Evolutionary conservation across 2,888 invertebrate genomes (phyloP).

Genomic region (Aquatica leii): DNA sequence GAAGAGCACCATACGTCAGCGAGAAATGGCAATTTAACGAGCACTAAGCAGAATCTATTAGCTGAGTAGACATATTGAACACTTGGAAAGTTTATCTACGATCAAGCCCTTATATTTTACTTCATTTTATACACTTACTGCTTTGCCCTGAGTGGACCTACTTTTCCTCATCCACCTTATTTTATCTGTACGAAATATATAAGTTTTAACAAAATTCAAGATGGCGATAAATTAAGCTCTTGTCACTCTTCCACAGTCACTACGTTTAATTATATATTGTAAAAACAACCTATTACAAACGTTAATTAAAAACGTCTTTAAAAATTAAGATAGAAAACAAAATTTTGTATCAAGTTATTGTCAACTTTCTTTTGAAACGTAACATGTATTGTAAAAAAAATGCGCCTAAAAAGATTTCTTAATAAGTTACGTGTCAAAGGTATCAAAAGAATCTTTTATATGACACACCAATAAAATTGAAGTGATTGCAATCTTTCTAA

Average conservation of each 20-base stretch:
- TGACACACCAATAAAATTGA: slow-evolving; percentile 49
- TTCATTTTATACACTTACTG: slow-evolving; percentile 28
- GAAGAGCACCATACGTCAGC: slow-evolving; percentile 46
- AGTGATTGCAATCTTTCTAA: slow-evolving; percentile 52
- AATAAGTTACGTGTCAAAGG: slow-evolving; percentile 37
- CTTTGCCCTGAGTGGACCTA: slow-evolving; percentile 22
- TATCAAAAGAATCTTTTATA: slow-evolving; percentile 42
- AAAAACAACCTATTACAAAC: too few species aligned
- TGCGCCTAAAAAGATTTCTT: slow-evolving; percentile 12
- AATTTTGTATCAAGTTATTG: neutral
- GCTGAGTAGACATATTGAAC: slow-evolving; percentile 48
- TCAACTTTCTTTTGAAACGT: too few species aligned
- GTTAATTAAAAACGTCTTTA: too few species aligned
- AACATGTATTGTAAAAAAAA: too few species aligned
- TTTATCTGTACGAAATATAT: slow-evolving; percentile 14
- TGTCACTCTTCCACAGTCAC: too few species aligned
- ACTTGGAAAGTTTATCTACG: slow-evolving; percentile 35
- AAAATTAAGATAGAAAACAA: too few species aligned
- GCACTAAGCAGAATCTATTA: slow-evolving; percentile 51
- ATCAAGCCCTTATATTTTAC: slow-evolving; percentile 30
- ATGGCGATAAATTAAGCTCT: too few species aligned
- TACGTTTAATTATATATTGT: too few species aligned
- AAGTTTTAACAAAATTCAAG: too few species aligned
- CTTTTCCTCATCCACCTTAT: slow-evolving; percentile 15
- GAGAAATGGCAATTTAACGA: slow-evolving; percentile 50